Evolutionary conservation across 2,888 invertebrate species (phyloP), one percentile per base, ranked within the genome.

Genomic region (Emmelina monodactyla): DNA sequence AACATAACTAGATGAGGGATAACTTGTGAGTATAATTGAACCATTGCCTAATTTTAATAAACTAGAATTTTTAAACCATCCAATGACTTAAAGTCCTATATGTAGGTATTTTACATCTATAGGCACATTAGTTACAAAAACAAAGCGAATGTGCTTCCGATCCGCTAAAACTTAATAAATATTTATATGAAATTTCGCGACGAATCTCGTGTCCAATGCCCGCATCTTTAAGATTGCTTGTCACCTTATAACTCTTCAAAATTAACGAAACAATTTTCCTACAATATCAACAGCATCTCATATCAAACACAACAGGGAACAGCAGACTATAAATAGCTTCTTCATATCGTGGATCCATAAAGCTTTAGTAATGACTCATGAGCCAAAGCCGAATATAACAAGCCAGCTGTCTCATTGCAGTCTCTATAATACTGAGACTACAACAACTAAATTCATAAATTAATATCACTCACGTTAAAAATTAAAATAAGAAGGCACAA

Each of bases 61-160:
- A 65, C 59, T 59, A 57, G 45, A 69, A 65, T 62, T 71, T 67
- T 62, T 45, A 60, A 69, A 63, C 59, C 50, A 70, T 67, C 62
- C 63, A 60, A 64, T 68, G 66, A 64, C 68, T 68, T 70, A 69
- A 47, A 70, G 66, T 68, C 72, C 76, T 78, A 75, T 69, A 60
- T 62, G 68, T 69, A 60, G 62, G 68, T 73, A 78, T 64, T 75
- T 78, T 75, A 73, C 64, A 73, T 73, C 14, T 73, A 76, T 75
- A 78, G 78, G 78, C 76, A 78, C 78, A 76, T 75, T 67, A 73
- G 76, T 78, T 75, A 70, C 62, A 69, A 70, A 72, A 76, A 72
- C 63, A 63, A 73, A 70, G 70, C 72, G 53, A 70, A 64, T 61
- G 70, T 73, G 73, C 72, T 70, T 65, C 60, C 67, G 64, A 75